These are phyloP conservation scores for Drosophila yakuba DNA, from an alignment of 1,140 invertebrate genomes.

Conservation along the genomic window DNA sequence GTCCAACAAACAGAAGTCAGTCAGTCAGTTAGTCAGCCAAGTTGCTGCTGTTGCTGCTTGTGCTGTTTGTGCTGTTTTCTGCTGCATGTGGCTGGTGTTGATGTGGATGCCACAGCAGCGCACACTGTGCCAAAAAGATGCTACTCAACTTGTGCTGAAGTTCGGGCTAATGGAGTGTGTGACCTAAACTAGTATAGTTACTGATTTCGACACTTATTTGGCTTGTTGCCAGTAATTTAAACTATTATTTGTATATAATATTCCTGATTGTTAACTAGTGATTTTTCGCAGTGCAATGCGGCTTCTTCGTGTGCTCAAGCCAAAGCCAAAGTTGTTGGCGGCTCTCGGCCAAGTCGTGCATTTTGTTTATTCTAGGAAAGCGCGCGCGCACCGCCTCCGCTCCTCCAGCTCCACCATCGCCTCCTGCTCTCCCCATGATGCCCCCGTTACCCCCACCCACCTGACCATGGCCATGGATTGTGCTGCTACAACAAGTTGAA, in stretches of 20 bases:
- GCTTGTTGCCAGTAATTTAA: too few species aligned
- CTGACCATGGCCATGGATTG: conserved; percentile 64
- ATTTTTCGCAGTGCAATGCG: conserved; percentile 19
- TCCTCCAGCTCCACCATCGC: background rate
- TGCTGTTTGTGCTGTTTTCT: conserved; percentile 40
- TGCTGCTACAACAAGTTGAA: conserved; percentile 69
- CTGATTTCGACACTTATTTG: background rate
- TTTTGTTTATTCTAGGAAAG: conserved; percentile 82
- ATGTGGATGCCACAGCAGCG: conserved; percentile 47
- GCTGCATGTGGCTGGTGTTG: conserved; percentile 59
- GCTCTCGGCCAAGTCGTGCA: conserved; percentile 75
- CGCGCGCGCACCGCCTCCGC: conserved; percentile 63
- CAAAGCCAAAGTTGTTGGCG: conserved; percentile 69
- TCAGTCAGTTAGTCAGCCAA: conserved; percentile 70
- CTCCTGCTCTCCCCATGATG: conserved; percentile 1
- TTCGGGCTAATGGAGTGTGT: background rate
- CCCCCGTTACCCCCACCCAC: conserved; percentile 24
- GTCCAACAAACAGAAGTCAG: conserved; percentile 83
- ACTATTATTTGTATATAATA: too few species aligned
- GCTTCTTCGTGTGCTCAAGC: conserved; percentile 52
- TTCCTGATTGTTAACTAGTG: background rate
- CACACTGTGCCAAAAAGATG: background rate
- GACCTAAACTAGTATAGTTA: too few species aligned
- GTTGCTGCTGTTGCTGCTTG: conserved; percentile 40
- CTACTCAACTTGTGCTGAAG: background rate